phyloP scores from a whole-genome alignment of 2,888 invertebrate genomes.

The Dioctria linearis region DNA sequence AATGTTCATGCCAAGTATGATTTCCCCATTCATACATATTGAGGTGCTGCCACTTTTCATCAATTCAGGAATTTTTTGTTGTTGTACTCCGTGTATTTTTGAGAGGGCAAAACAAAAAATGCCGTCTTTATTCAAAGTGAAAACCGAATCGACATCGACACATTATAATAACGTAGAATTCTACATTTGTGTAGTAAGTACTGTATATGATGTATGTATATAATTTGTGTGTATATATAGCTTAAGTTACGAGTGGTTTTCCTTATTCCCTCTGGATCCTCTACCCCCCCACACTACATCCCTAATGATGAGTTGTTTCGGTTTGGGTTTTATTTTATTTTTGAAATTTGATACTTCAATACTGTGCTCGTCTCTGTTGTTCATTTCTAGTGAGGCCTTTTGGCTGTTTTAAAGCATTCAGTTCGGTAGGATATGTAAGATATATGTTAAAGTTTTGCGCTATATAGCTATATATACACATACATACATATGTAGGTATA shows the following conservation, averaged over 20 bases:
- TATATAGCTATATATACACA: no score
- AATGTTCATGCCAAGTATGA: not conserved
- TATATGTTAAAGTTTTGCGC: no score
- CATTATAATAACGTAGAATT: not conserved
- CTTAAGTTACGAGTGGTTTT: no score
- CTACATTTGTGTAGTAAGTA: not conserved
- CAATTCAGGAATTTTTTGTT: not conserved
- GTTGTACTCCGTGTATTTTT: not conserved
- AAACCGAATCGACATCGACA: conserved; percentile 30
- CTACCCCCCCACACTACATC: no score
- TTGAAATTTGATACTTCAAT: conserved; percentile 37
- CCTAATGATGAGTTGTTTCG: conserved; percentile 16
- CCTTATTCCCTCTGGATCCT: no score
- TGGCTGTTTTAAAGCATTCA: no score
- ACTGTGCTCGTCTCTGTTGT: conserved; percentile 9
- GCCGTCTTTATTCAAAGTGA: not conserved
- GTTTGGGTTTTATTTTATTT: conserved; percentile 41
- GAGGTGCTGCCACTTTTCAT: conserved; percentile 11
- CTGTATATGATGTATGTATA: not conserved
- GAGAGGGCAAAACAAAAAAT: not conserved
- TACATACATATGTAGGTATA: no score
- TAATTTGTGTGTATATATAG: no score
- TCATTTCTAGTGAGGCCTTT: not conserved
- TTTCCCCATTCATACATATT: not conserved
- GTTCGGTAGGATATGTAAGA: no score